Evolutionary conservation across 2,797 vertebrate species (phyloP).

Genomic region (Scarus forsteni): DNA sequence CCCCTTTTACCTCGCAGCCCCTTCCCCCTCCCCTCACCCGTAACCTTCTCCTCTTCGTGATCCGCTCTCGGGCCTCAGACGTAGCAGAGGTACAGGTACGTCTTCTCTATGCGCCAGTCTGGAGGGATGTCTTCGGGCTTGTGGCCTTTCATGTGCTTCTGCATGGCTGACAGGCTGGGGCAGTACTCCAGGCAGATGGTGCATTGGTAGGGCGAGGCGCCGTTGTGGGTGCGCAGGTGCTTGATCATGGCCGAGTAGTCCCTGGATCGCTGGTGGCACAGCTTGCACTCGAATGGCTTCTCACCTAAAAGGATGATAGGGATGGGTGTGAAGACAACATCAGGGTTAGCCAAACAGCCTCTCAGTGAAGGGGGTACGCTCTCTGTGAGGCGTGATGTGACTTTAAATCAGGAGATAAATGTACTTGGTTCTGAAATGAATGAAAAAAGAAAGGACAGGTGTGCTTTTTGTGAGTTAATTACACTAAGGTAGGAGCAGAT

Average conservation of each 20-base stretch:
- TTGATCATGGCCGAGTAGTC: conserved; percentile 99
- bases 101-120: conserved; percentile 99
- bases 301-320: conserved; percentile 87
- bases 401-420: conserved; percentile 16
- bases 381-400: neutral
- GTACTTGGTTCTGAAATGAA: neutral
- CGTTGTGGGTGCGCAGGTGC: conserved; percentile 98
- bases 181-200: conserved; percentile 99
- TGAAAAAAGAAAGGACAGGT: conserved; percentile 7
- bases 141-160: conserved; percentile 99
- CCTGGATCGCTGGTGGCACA: conserved; percentile 97
- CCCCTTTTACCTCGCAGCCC: conserved; percentile 44
- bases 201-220: conserved; percentile 98
- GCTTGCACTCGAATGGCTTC: conserved; percentile 99
- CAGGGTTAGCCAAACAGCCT: conserved; percentile 18
- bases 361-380: neutral
- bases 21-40: conserved; percentile 38
- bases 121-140: conserved; percentile 97
- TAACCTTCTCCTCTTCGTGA: conserved; percentile 37
- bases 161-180: conserved; percentile 98
- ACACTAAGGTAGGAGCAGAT: no score
- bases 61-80: conserved; percentile 84
- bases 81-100: conserved; percentile 98
- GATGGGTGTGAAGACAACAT: conserved; percentile 30
- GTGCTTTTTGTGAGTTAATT: no score